These are phyloP conservation scores for Smittia sp. DNA, from an alignment of 2,888 invertebrate species.

Conservation along the genomic window DNA sequence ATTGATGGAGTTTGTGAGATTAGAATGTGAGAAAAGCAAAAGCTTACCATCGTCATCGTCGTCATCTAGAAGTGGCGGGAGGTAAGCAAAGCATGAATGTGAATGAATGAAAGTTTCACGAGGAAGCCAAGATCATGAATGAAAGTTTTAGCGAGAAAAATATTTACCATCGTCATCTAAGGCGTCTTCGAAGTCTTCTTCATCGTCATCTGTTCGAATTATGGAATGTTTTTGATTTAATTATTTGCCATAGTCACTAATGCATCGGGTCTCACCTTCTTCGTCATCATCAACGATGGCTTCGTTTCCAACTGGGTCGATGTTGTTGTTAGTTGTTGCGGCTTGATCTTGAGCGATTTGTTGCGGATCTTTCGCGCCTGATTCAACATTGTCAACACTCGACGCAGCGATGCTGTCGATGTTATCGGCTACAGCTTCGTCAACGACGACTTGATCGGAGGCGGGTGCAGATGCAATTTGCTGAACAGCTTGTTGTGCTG, in stretches of 20 bases:
- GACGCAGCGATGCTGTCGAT: constrained; percentile 66
- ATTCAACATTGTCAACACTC: constrained; percentile 64
- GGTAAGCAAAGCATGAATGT: neutral
- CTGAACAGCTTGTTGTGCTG: constrained; percentile 44
- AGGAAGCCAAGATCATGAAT: neutral
- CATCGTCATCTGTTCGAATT: constrained; percentile 49
- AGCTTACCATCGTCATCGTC: constrained; percentile 26
- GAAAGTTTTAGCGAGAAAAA: neutral
- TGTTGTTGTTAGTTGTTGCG: constrained; percentile 29
- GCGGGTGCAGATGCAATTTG: constrained; percentile 53
- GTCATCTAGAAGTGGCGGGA: neutral
- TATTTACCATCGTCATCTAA: constrained; percentile 56
- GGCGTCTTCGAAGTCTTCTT: constrained; percentile 65
- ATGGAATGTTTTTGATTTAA: too few species aligned
- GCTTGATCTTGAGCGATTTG: constrained; percentile 29
- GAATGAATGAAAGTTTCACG: constrained; percentile 11
- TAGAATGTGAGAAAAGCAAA: neutral
- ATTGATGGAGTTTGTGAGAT: neutral
- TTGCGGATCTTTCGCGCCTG: constrained; percentile 50
- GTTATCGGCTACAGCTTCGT: constrained; percentile 65
- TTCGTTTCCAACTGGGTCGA: constrained; percentile 29
- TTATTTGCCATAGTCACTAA: too few species aligned
- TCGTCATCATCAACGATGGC: constrained; percentile 34
- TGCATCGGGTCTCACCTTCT: constrained; percentile 30
- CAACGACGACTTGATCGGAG: constrained; percentile 62